Conservation (phyloP, 2,888 invertebrate species). For the Metallyticus violacea region DNA sequence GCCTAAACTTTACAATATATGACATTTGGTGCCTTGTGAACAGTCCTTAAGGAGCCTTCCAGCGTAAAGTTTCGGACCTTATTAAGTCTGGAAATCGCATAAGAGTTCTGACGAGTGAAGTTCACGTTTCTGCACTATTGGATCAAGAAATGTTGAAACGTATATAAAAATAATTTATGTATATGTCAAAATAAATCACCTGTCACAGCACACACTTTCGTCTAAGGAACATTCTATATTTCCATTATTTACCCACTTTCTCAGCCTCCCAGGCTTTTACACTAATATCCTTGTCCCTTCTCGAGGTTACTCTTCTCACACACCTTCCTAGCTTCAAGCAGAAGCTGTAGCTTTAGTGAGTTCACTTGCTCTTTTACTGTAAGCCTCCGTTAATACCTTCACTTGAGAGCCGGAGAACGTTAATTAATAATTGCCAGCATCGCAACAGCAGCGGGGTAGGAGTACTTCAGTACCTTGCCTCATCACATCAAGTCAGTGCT, state of each 20-base stretch:
- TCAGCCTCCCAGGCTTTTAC: neutral
- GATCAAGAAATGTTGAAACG: too few species aligned
- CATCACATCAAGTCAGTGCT: neutral
- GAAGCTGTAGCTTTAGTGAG: too few species aligned
- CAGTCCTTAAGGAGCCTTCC: too few species aligned
- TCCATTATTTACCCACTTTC: neutral
- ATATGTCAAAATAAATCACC: too few species aligned
- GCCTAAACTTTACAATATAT: too few species aligned
- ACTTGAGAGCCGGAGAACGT: constrained; percentile 29
- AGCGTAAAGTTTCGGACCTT: too few species aligned
- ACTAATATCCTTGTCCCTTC: neutral
- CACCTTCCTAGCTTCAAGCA: neutral
- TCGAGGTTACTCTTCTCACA: neutral
- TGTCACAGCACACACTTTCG: too few species aligned
- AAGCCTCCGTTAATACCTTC: constrained; percentile 33
- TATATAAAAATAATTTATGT: too few species aligned
- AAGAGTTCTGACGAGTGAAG: too few species aligned
- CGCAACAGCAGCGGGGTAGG: constrained; percentile 10
- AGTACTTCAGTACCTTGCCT: neutral
- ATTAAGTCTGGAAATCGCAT: too few species aligned
- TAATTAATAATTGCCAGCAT: constrained; percentile 32
- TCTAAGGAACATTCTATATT: neutral
- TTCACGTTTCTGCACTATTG: too few species aligned
- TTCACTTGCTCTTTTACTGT: constrained; percentile 20
- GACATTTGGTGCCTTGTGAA: too few species aligned